Evolutionary conservation across 2,888 invertebrate genomes (phyloP), one percentile per base, ranked within the genome.

Genomic region (Gari tellinella): DNA sequence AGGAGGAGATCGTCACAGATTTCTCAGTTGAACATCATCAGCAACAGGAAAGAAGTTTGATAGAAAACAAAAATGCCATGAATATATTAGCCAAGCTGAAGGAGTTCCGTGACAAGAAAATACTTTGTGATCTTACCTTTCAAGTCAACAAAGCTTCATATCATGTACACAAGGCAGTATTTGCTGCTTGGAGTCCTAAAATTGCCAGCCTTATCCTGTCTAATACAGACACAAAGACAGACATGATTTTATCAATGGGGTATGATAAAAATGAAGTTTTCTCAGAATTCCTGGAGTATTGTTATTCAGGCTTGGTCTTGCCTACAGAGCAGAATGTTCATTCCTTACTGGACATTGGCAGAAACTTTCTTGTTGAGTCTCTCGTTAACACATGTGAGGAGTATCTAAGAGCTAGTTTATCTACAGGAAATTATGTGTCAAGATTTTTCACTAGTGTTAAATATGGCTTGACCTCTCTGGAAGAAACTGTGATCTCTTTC

Each of bases 181-280:
- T 95, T 67, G 94, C 94, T 3, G 93, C 94, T 23, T 94, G 93
- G 85, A 94, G 94, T 56, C 94, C 94, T 0, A 94, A 94, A 89
- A 94, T 95, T 86, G 75, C 75, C 12, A 58, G 41, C 38, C 17
- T 26, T 4, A 49, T 75, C n/a, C 26, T 70, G 1, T 38, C 52
- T 26, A 23, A 48, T 21, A 52, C 53, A 26, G 55, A 48, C 15
- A 3, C 25, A n/a, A 43, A 26, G 43, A 40, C 45, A 14, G 21
- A 37, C 21, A 25, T 62, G 23, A 15, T 26, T 8, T 31, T 4
- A 7, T 31, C 10, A 7, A 15, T 62, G 19, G 19, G 40, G 23
- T 68, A 64, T 19, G 51, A 93, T 78, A 93, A 94, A 65, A 93
- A 93, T 70, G 93, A 56, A 21, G 61, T 64, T 93, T 72, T 94